Conservation (phyloP, 2,113 vertebrate genomes). For the Peucedramus taeniatus region DNA sequence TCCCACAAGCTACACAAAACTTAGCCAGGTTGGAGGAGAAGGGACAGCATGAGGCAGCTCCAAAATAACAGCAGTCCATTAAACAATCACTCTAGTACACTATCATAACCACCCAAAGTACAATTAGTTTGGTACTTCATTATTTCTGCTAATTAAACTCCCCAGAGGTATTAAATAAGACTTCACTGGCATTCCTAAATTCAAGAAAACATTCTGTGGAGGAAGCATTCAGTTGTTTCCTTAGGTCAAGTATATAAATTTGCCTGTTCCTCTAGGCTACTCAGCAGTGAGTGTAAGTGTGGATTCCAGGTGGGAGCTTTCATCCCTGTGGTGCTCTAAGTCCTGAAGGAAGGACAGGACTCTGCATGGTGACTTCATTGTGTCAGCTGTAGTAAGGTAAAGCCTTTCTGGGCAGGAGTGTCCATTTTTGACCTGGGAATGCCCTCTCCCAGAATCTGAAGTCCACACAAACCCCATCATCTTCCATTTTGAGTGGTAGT, state of each 20-base stretch:
- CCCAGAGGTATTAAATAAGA: neutral
- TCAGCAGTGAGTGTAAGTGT: neutral
- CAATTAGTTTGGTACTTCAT: neutral
- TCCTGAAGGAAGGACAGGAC: neutral
- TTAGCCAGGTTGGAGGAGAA: neutral
- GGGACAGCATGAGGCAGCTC: neutral
- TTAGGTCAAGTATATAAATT: neutral
- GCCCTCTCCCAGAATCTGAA: neutral
- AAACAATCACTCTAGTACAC: neutral
- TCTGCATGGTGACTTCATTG: neutral
- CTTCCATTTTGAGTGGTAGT: neutral
- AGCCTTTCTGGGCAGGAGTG: neutral
- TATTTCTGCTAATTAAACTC: neutral
- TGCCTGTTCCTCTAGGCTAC: neutral
- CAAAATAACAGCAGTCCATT: neutral
- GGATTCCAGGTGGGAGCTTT: neutral
- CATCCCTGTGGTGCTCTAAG: neutral
- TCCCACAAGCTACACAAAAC: neutral
- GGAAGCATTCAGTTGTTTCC: neutral
- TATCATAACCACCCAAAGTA: neutral
- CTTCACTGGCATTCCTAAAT: neutral
- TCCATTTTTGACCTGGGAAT: neutral
- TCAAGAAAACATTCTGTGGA: neutral
- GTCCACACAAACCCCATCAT: neutral
- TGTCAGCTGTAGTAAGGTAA: neutral